Evolutionary conservation across 1,140 invertebrate genomes (phyloP), one percentile per base, ranked within the genome.

Genomic region (Phthorimaea operculella): DNA sequence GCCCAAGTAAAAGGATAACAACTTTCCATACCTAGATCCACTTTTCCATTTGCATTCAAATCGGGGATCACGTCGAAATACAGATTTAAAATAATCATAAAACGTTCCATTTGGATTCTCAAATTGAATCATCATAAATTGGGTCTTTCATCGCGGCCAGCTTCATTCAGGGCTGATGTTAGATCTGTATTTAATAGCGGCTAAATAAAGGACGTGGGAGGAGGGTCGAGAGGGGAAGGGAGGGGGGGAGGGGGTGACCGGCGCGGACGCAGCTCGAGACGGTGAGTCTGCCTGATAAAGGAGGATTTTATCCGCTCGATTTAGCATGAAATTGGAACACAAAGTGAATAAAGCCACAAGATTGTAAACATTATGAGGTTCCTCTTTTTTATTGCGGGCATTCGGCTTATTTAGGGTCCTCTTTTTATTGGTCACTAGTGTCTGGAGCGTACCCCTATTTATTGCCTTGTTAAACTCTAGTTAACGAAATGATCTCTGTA

Each of bases 301-400:
- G 70, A 81, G 70, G 72, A 81, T 84, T 83, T 83, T 76, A 80
- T 79, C 76, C 79, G 74, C 78, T 80, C 77, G 78, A 84, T 84
- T 84, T 84, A 84, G 81, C 81, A 84, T 84, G 81, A 84, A 84
- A 84, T 84, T 84, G 81, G 76, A 83, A 80, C 73, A 83, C 81
- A 84, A 83, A 84, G 81, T 84, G 81, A 83, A 84, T 84, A 83
- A 84, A 84, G 76, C 79, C 77, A 84, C 81, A 80, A 80, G 81
- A 84, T 83, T 79, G 79, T 84, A 81, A 84, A 83, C 81, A 84
- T 84, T 80, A 80, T 75, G 76, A 80, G 74, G 74, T 77, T 80
- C 73, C 78, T 76, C 72, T 84, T 85, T 82, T 84, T 83, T 83
- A 83, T 76, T 70, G 67, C 68, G 63, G 69, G 64, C 69, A 77